Percentiles rank a stretch among this genome's conserved stretches.
Conservation (phyloP, 92 coral and sea anemone species). For the Palythoa grandis region DNA sequence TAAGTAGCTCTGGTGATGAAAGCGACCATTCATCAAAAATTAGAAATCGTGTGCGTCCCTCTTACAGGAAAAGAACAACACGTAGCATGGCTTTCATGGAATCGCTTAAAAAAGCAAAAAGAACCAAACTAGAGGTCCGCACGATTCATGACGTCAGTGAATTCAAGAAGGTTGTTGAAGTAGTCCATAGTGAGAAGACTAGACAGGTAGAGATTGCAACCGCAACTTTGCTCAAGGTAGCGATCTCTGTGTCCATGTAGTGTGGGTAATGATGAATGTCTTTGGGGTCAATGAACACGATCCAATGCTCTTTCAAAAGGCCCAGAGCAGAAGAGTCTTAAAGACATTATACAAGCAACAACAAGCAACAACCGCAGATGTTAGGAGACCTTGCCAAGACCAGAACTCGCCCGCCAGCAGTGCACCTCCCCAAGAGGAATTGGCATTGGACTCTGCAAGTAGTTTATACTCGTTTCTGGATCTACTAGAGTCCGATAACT, state of each 20-base stretch:
- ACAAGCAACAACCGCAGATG: too few species aligned
- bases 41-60: background rate
- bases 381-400: too few species aligned
- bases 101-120: background rate
- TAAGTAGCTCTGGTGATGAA: background rate
- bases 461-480: too few species aligned
- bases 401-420: too few species aligned
- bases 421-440: too few species aligned
- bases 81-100: too few species aligned
- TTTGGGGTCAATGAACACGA: constrained; percentile 34
- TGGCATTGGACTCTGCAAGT: too few species aligned
- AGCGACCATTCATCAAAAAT: background rate
- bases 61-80: background rate
- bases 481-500: too few species aligned
- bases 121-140: background rate
- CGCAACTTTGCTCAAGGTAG: constrained; percentile 26
- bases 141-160: background rate
- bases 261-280: constrained; percentile 40
- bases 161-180: background rate
- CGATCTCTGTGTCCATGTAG: constrained; percentile 22
- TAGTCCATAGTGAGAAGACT: constrained; percentile 11
- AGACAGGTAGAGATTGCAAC: constrained; percentile 38
- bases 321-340: too few species aligned
- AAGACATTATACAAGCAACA: too few species aligned
- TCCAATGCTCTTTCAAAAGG: constrained; percentile 28